Base-by-base conservation (phyloP, 2,888 invertebrate species). In the Pycnomerus fuliginosus region DNA sequence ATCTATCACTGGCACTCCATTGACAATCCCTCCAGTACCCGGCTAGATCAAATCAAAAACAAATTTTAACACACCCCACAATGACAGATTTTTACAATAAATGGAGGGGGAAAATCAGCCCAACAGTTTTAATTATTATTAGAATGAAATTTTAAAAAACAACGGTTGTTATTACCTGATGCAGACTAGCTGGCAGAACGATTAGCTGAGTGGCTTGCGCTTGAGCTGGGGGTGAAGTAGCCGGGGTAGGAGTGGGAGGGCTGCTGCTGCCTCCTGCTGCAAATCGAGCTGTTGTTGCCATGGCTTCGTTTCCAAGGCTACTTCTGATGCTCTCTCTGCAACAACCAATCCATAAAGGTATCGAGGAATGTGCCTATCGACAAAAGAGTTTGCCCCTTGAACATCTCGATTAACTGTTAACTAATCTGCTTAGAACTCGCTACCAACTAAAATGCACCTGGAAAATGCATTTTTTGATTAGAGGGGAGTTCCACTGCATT, bases 281-380 rank as follows among this genome's bases (percentile, higher is more conserved):
- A 76, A 45, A 80, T 75, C 36, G 80, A 77, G 65, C 80, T 76
- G 71, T 77, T 74, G 50, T 80, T 79, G 70, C 73, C 72, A 72
- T 72, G 71, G 63, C 62, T 60, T 51, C 65, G 66, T 71, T 66
- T 65, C 72, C 71, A 66, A 68, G 69, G 67, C 67, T 70, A 70
- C 71, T 64, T 65, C 68, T 50, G 58, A 54, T 65, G 59, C 62
- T 65, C 65, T 65, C 39, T 41, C 70, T 71, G 68, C 47, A 70
- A 70, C 60, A 62, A 53, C 63, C 67, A 62, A 65, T 57, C 35
- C 28, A 20, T 7, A 20, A 20, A 20, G 20, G 8, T 8, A 20
- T 20, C 20, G 20, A 20, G 8, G n/a, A n/a, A n/a, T n/a, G n/a
- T n/a, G n/a, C n/a, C n/a, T n/a, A n/a, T n/a, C n/a, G n/a, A n/a